Percentiles rank a stretch among this genome's conserved stretches.
Evolutionary conservation across 2,888 invertebrate genomes (phyloP).

Genomic region (Limenitis arthemis): DNA sequence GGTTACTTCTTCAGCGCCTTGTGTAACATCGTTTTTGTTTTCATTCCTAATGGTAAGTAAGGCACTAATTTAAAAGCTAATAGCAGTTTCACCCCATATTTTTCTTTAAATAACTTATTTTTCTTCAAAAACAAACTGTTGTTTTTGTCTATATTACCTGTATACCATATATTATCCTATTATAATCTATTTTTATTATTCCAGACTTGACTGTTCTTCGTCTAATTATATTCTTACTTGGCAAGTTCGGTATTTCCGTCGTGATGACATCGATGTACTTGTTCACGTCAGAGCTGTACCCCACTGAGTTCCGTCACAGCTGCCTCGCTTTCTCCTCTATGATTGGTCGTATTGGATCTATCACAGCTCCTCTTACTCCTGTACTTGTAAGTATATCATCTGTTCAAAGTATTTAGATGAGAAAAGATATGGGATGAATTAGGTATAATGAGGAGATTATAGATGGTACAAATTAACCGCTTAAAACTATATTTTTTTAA

Average conservation of each 20-base stretch:
- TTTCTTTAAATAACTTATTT: no score
- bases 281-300: constrained; percentile 75
- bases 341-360: constrained; percentile 74
- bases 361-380: constrained; percentile 74
- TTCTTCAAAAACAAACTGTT: no score
- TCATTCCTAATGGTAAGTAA: constrained; percentile 29
- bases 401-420: no score
- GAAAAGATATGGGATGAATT: no score
- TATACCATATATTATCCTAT: background rate
- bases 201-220: constrained; percentile 6
- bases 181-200: background rate
- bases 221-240: constrained; percentile 14
- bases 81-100: background rate
- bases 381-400: constrained; percentile 50
- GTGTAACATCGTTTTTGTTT: constrained; percentile 25
- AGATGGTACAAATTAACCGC: no score
- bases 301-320: constrained; percentile 73
- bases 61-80: background rate
- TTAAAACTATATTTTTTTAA: no score
- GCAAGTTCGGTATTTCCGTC: constrained; percentile 68
- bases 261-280: constrained; percentile 72
- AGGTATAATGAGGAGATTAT: no score
- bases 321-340: constrained; percentile 74
- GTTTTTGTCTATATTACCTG: no score
- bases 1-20: constrained; percentile 46